Base-by-base conservation (phyloP, 2,113 vertebrate genomes). In the Balaenoptera acutorostrata region DNA sequence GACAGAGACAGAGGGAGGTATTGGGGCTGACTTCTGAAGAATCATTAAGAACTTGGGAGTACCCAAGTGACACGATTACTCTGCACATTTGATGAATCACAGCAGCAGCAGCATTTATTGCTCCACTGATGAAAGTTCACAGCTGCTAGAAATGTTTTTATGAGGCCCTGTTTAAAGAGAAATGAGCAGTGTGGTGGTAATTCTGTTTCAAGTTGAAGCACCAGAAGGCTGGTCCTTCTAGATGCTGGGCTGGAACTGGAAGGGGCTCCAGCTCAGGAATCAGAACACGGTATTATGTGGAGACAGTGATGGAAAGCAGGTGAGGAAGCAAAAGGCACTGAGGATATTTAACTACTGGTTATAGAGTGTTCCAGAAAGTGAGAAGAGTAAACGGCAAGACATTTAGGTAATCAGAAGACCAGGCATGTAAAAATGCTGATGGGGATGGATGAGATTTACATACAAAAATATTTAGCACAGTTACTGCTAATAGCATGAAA, bases 401-500 rank as follows among this genome's bases (percentile, higher is more conserved):
- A 36, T 61, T 90, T 52, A 55, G 80, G 25, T 83, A 12, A 78
- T 95, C 74, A 74, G 69, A 41, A 41, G 78, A 59, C 33, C 23
- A 75, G 59, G 78, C 39, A 52, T n/a, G 33, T 68, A 25, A 49
- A 90, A 46, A 12, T 78, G 57, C 18, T 90, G 33, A 52, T 49
- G 36, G 82, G 90, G 69, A n/a, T 75, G 86, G 72, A 17, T 3
- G 61, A 89, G 68, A 93, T 63, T 97, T 57, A 88, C 82, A 63
- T 84, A 69, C 20, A 63, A 88, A 93, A 90, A 52, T 61, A n/a
- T 81, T 77, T 59, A 85, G 49, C 39, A 33, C 13, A 18, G 41
- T 83, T 97, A 61, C 63, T 36, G 49, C 39, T 82, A 64, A 91
- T 69, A 72, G n/a, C 49, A 69, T 83, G 94, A 87, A 81, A 97